phyloP scores from a whole-genome alignment of 2,113 vertebrate genomes.

The Muntiacus muntjak region DNA sequence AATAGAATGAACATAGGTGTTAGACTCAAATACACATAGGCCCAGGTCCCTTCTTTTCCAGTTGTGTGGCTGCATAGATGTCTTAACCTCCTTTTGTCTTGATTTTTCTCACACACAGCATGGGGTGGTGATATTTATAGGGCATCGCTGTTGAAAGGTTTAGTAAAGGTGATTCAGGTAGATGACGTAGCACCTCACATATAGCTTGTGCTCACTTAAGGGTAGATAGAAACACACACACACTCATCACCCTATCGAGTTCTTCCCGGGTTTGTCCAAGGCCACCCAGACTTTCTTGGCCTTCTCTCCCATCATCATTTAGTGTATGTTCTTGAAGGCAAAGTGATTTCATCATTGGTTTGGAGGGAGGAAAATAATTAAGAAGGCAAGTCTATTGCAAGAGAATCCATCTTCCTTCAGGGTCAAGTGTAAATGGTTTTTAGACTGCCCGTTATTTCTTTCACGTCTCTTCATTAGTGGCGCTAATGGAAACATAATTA shows the following conservation, averaged over 20 bases:
- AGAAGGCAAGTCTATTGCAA: neutral
- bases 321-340: constrained; percentile 32
- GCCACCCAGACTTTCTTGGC: constrained; percentile 49
- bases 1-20: neutral
- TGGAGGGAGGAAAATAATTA: neutral
- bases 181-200: neutral
- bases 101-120: neutral
- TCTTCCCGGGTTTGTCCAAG: neutral
- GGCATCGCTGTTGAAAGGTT: neutral
- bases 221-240: neutral
- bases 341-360: constrained; percentile 33
- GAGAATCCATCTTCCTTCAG: neutral
- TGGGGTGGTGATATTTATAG: neutral
- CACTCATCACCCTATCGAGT: neutral
- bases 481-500: neutral
- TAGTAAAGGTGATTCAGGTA: neutral
- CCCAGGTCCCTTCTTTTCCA: neutral
- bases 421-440: neutral
- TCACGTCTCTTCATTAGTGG: neutral
- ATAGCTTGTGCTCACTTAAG: neutral
- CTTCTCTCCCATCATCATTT: neutral
- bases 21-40: neutral
- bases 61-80: neutral
- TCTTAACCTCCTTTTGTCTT: neutral
- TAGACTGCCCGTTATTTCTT: neutral